These are phyloP conservation scores for Eurois occulta DNA, from an alignment of 2,888 invertebrate species.

Conservation along the genomic window DNA sequence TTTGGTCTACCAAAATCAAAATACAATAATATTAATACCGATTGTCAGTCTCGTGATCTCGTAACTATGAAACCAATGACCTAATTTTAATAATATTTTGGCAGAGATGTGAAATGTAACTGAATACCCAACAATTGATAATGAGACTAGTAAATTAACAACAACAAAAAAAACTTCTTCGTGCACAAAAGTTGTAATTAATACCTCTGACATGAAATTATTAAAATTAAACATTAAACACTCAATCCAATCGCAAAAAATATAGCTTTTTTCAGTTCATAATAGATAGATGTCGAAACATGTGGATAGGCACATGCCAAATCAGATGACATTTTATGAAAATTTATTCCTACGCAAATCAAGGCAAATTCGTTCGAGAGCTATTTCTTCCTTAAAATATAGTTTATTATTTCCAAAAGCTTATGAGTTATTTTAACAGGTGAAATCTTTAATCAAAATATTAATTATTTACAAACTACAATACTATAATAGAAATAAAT, in stretches of 20 bases:
- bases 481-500: no score
- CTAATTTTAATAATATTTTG: constrained; percentile 3
- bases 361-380: neutral
- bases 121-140: constrained; percentile 4
- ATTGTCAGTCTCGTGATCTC: neutral
- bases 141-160: constrained; percentile 2
- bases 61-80: constrained; percentile 16
- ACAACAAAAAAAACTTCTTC: neutral
- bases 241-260: neutral
- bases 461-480: no score
- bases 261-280: neutral
- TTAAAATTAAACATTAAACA: neutral
- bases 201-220: neutral
- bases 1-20: no score
- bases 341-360: neutral
- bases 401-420: no score
- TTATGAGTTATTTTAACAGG: no score
- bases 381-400: neutral
- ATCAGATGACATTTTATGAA: neutral
- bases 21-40: neutral
- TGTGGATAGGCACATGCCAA: neutral
- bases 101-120: constrained; percentile 6
- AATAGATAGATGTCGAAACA: neutral
- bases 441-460: no score
- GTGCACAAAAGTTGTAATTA: neutral